Evolutionary conservation across 2,113 vertebrate species (phyloP), one percentile per base, ranked within the genome.

Genomic region (Phyllostomus discolor): DNA sequence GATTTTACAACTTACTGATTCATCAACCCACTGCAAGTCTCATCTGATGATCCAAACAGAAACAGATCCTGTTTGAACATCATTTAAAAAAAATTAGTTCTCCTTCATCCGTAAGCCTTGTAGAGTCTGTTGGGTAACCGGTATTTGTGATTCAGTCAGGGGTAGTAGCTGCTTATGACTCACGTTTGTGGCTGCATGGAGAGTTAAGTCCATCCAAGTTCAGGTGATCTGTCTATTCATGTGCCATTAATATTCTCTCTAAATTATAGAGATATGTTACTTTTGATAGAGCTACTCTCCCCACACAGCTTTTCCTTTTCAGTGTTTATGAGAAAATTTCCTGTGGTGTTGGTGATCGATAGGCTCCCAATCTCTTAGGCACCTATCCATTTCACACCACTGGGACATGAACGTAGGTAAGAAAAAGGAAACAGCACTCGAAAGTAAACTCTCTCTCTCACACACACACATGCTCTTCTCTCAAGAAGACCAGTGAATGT

Each of bases 1-100:
- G 86, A 57, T 73, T 33, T 90, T 38, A 41, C 14, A 22, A 64
- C 31, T 90, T 86, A 81, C 46, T 64, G 69, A 78, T 28, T 78
- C 52, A 50, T 5, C 10, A 16, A 52, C 17, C 50, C 50, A 52
- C 50, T 62, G 41, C 52, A 48, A 59, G 28, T 82, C 59, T 96
- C 83, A 52, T 50, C 69, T 88, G 35, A 83, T 88, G 92, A 88
- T 78, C 76, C 52, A 52, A 78, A 82, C 17, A 82, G 88, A 96
- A 91, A 86, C 38, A 84, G 70, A 90, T 95, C 62, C 52, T 46
- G 52, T 70, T 54, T 85, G 62, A 59, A 78, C 9, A 59, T 10
- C 26, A 83, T 76, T 76, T 31, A 15, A 35, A 88, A 82, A 83
- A 69, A 88, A 50, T 62, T 67, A 69, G 41, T 69, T 88, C 59